Evolutionary conservation across 2,797 vertebrate genomes (phyloP).

Genomic region (Lepilemur septentrionalis): DNA sequence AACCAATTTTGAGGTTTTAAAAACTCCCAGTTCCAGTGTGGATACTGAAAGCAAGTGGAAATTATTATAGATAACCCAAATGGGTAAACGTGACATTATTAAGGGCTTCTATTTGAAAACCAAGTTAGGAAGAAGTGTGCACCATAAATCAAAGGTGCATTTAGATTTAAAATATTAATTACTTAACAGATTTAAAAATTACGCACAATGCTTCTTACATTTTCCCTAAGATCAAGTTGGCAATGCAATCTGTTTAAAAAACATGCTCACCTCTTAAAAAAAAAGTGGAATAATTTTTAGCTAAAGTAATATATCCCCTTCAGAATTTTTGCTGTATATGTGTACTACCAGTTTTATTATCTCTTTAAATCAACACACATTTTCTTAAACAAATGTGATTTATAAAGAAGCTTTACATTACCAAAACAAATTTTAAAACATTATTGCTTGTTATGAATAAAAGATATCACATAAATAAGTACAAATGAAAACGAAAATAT

Average conservation of each 20-base stretch:
- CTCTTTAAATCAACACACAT: constrained; percentile 27
- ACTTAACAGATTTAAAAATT: background rate
- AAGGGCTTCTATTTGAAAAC: background rate
- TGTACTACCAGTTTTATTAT: background rate
- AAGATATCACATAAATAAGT: constrained; percentile 38
- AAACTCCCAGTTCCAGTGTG: background rate
- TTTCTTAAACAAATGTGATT: constrained; percentile 38
- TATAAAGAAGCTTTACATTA: constrained; percentile 45
- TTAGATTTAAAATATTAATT: background rate
- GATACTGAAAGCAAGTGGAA: background rate
- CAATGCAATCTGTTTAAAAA: background rate
- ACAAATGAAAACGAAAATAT: background rate
- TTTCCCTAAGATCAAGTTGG: background rate
- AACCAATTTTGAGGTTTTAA: background rate
- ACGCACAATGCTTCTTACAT: background rate
- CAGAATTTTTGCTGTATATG: background rate
- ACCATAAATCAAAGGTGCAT: background rate
- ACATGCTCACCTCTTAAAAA: background rate
- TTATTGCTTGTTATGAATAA: constrained; percentile 20
- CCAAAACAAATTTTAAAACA: background rate
- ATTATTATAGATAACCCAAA: background rate
- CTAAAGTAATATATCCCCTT: background rate
- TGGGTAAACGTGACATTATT: background rate
- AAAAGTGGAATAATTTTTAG: background rate
- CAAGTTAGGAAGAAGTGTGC: background rate